These are phyloP conservation scores for Rhipidura dahli DNA, from an alignment of 2,113 vertebrate genomes.

Conservation along the genomic window DNA sequence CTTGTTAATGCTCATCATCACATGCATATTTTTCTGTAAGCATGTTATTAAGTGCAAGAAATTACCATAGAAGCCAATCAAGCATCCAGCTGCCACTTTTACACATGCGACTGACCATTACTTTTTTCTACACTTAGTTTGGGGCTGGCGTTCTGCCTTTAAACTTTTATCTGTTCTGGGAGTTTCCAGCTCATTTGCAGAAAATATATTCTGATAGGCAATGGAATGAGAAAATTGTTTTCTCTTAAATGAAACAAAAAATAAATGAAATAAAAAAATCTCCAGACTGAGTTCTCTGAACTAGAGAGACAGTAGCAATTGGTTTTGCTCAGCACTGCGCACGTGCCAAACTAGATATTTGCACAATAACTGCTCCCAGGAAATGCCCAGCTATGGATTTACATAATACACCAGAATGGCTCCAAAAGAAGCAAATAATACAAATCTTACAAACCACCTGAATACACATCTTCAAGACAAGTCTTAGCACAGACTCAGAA, in stretches of 20 bases:
- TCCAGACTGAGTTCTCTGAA: neutral
- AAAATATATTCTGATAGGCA: neutral
- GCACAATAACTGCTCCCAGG: conserved; percentile 36
- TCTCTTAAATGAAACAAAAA: neutral
- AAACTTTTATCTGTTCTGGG: neutral
- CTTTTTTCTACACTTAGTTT: neutral
- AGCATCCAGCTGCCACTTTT: neutral
- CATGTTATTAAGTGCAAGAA: neutral
- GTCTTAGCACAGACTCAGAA: neutral
- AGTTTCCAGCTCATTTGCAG: neutral
- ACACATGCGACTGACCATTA: neutral
- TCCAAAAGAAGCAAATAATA: conserved; percentile 62
- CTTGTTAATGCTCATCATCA: neutral
- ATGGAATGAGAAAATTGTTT: neutral
- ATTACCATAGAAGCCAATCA: neutral
- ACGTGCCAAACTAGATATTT: neutral
- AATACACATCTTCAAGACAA: conserved; percentile 35
- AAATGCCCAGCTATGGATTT: conserved; percentile 56
- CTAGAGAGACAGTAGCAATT: conserved; percentile 4
- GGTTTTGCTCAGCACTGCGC: neutral
- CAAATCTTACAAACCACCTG: conserved; percentile 55
- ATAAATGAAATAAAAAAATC: neutral
- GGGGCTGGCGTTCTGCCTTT: neutral
- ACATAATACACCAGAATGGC: conserved; percentile 41
- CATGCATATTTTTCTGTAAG: neutral